Conservation (phyloP, 2,888 invertebrate genomes). For the Idaea straminata region DNA sequence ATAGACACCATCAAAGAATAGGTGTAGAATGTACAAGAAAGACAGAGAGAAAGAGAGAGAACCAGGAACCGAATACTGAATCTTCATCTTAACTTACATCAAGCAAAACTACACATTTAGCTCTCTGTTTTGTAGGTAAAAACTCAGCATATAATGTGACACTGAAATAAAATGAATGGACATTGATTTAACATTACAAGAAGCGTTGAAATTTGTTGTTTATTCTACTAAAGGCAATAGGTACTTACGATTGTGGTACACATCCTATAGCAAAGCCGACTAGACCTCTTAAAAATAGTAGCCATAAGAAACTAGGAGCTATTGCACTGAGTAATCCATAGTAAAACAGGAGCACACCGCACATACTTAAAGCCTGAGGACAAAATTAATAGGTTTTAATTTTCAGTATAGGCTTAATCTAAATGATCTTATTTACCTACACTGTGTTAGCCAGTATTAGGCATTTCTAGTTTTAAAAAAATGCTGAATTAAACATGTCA, state of each 20-base stretch:
- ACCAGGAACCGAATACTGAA: not conserved
- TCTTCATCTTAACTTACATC: conserved; percentile 84
- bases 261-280: conserved; percentile 98
- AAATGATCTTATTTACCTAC: no score
- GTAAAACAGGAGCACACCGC: conserved; percentile 93
- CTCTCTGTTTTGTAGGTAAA: conserved; percentile 94
- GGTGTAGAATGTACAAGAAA: not conserved
- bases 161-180: conserved; percentile 67
- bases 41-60: not conserved
- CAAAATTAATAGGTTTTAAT: no score
- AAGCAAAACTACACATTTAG: conserved; percentile 95
- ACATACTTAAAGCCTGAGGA: conserved; percentile 90
- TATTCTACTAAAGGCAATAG: not conserved
- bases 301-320: conserved; percentile 94
- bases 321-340: conserved; percentile 95
- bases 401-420: no score
- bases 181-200: conserved; percentile 1
- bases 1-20: not conserved
- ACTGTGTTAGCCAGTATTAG: no score
- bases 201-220: not conserved
- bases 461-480: no score
- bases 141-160: conserved; percentile 98
- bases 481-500: no score
- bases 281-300: conserved; percentile 92
- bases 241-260: conserved; percentile 96